Base-by-base conservation (phyloP, 2,797 vertebrate species). In the Chrosomus eos region DNA sequence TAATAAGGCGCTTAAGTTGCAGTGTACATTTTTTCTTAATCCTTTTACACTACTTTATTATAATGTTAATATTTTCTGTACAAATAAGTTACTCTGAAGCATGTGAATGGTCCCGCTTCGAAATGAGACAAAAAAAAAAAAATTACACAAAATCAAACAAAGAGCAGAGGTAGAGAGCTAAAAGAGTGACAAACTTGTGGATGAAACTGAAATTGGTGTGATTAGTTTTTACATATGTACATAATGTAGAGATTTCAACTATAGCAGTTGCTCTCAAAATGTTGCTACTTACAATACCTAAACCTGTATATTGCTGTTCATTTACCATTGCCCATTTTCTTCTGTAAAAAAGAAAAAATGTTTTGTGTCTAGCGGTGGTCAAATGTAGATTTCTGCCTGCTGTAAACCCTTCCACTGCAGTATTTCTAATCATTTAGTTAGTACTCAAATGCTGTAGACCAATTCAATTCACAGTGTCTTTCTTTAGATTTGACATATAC, bases 31-130 rank as follows among this genome's bases (percentile, higher is more conserved):
- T 87, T 80, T 82, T 53, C 19, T 66, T 36, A 58, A 81, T 45
- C 43, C 19, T 55, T 85, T 7, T 43, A 74, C 40, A 83, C 43
- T 31, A 21, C 5, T 67, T 33, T 70, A 79, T 87, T 87, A 71
- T 70, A 82, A 78, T 82, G 64, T 80, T 85, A 55, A 75, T 78
- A 71, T 45, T n/a, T 43, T 89, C 68, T 89, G 85, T 86, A 88
- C 75, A 88, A 86, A 88, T 89, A 89, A 86, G 68, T 88, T 89
- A 89, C 38, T 77, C 18, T 81, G 71, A 43, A 82, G 26, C 6
- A 70, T 84, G 33, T 36, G 78, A 86, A 83, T 85, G 86, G 85
- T 83, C 81, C 71, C 58, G 71, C 70, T 86, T 86, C 48, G 36
- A 78, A 83, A 64, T 55, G 36, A 58, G 66, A 81, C 1, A 51